Evolutionary conservation across 1,140 invertebrate genomes (phyloP), one percentile per base, ranked within the genome.

Genomic region (Pogonus chalceus): DNA sequence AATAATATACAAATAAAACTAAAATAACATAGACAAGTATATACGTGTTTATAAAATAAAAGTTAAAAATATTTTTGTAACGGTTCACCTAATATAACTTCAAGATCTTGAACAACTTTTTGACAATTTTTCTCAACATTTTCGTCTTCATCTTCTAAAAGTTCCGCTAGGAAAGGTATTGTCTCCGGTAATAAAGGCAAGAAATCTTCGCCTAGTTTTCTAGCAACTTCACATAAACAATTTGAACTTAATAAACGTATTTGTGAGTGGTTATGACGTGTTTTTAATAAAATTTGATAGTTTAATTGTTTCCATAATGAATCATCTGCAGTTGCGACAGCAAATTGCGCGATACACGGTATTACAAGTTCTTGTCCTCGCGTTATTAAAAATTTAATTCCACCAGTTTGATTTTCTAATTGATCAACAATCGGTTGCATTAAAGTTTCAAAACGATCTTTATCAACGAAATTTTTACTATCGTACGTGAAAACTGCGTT

Each of bases 351-450:
- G 49, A 95, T 77, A 64, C 88, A 90, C 0, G 87, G 86, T 12
- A 83, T 82, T 1, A 95, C 70, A 10, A 84, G 66, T 18, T 82
- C 72, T 23, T 68, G 73, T 0, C 85, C 76, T 39, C 87, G 73
- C 1, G 71, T 65, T 55, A 82, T 74, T 63, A 83, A 83, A 23
- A 61, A 64, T 18, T 76, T 75, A 56, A 75, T 76, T n/a, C 75
- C 80, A 23, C 79, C 82, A 21, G 88, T 59, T 0, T 75, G 76
- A 66, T 95, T 95, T 65, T 94, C 91, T 39, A 92, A 65, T 72
- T 95, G 91, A 72, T 95, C 87, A 0, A 95, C 86, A 1, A 97
- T 69, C 0, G 89, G 89, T 58, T 85, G 82, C 81, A 92, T 84
- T 1, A 97, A 65, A 0, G 80, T 76, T 49, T 90, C 81, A 70